Evolutionary conservation across 2,888 invertebrate species (phyloP).

Genomic region (Scelioninae gen. 1): DNA sequence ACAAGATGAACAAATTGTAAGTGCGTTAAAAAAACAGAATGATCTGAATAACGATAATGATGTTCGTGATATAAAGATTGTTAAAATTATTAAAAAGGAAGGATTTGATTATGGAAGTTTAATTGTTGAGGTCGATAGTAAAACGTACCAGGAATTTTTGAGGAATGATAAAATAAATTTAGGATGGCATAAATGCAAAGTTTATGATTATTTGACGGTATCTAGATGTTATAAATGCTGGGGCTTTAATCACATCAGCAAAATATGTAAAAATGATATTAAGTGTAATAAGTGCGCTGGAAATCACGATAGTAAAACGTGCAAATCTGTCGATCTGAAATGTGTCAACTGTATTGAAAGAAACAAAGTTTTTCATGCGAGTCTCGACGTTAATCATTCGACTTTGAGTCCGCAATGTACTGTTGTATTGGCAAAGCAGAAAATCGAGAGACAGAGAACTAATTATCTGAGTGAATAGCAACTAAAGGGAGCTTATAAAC

Average conservation of each 20-base stretch:
- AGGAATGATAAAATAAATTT: not conserved
- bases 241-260: slow-evolving; percentile 4
- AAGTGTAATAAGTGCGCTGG: not conserved
- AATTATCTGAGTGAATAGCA: slow-evolving; percentile 4
- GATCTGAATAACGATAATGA: slow-evolving; percentile 7
- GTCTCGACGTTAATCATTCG: slow-evolving; percentile 2
- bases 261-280: not conserved
- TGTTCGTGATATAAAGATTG: not conserved
- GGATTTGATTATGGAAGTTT: not conserved
- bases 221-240: slow-evolving; percentile 3
- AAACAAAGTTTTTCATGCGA: slow-evolving; percentile 8
- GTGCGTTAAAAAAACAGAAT: slow-evolving; percentile 20
- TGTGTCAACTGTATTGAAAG: slow-evolving; percentile 13
- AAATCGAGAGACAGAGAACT: slow-evolving; percentile 1
- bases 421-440: slow-evolving; percentile 3
- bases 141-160: slow-evolving; percentile 3
- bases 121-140: not conserved
- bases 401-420: slow-evolving; percentile 4
- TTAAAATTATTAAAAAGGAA: not conserved
- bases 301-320: not conserved
- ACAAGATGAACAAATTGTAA: slow-evolving; percentile 9
- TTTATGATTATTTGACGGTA: not conserved
- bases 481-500: not conserved
- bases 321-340: not conserved
- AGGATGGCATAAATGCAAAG: slow-evolving; percentile 5